Percentiles rank a stretch among this genome's conserved stretches.
These are phyloP conservation scores for Mastomys coucha DNA, from an alignment of 2,113 vertebrate species.

Conservation along the genomic window DNA sequence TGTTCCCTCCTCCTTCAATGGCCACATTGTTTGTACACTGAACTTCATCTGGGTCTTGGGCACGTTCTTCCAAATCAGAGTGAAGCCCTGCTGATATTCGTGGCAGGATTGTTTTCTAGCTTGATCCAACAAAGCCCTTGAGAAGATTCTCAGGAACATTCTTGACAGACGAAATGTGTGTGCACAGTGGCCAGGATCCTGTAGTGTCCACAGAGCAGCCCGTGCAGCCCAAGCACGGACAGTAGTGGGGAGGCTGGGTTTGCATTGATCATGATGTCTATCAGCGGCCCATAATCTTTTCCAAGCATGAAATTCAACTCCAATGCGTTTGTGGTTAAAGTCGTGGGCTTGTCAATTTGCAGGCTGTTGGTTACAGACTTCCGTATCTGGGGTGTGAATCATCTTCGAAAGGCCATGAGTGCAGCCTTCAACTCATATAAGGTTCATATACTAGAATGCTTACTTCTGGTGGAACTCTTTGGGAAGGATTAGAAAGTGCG, in stretches of 20 bases:
- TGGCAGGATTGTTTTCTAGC: conserved; percentile 90
- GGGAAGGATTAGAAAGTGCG: background rate
- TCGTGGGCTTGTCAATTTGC: conserved; percentile 80
- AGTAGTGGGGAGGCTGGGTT: conserved; percentile 93
- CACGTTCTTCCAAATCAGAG: conserved; percentile 99
- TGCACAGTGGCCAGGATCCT: conserved; percentile 93
- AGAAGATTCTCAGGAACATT: conserved; percentile 90
- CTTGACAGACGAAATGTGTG: conserved; percentile 93
- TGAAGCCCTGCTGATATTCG: conserved; percentile 95
- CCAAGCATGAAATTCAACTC: conserved; percentile 94
- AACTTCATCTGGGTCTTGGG: conserved; percentile 98
- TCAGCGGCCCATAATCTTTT: conserved; percentile 94
- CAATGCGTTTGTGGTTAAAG: conserved; percentile 79
- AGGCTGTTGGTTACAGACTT: conserved; percentile 93
- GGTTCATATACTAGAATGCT: background rate
- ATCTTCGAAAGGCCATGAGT: conserved; percentile 95
- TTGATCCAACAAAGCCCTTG: conserved; percentile 94
- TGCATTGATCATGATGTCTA: conserved; percentile 97
- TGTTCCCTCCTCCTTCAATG: conserved; percentile 96
- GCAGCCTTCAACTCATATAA: conserved; percentile 95
- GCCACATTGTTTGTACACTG: conserved; percentile 95
- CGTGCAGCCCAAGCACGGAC: conserved; percentile 94
- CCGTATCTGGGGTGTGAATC: conserved; percentile 95
- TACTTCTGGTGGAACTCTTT: background rate
- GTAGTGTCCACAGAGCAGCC: conserved; percentile 93